Conservation (phyloP, 2,888 invertebrate genomes). For the Philonicus albiceps region DNA sequence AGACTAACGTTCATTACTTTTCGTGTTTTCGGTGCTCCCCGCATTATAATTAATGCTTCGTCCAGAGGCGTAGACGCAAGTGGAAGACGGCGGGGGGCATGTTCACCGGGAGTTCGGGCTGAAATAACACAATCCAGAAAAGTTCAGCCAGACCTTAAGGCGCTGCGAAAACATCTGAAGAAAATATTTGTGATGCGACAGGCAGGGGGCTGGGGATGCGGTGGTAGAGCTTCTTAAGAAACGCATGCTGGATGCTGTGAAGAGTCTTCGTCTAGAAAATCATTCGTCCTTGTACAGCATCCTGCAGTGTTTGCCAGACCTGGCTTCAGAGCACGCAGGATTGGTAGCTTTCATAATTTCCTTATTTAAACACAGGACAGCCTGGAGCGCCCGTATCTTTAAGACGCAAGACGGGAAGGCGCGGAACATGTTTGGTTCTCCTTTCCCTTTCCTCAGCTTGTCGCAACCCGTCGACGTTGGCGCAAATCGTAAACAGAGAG, state of each 20-base stretch:
- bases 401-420: not conserved
- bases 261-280: not conserved
- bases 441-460: not conserved
- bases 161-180: not conserved
- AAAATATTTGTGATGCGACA: not conserved
- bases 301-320: not conserved
- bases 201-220: not conserved
- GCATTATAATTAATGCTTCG: not conserved
- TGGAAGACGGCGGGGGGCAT: not conserved
- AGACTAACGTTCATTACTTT: not conserved
- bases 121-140: not conserved
- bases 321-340: not conserved
- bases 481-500: not conserved
- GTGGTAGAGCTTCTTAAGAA: not conserved
- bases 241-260: not conserved
- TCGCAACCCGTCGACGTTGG: not conserved
- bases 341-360: not conserved
- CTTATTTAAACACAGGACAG: not conserved
- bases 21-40: not conserved
- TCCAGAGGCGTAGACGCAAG: not conserved
- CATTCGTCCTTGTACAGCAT: not conserved
- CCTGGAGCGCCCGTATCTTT: not conserved
- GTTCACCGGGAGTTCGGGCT: not conserved
- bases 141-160: not conserved
- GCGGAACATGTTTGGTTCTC: not conserved